phyloP scores from a whole-genome alignment of 1,140 invertebrate genomes.

The Coelopa frigida region DNA sequence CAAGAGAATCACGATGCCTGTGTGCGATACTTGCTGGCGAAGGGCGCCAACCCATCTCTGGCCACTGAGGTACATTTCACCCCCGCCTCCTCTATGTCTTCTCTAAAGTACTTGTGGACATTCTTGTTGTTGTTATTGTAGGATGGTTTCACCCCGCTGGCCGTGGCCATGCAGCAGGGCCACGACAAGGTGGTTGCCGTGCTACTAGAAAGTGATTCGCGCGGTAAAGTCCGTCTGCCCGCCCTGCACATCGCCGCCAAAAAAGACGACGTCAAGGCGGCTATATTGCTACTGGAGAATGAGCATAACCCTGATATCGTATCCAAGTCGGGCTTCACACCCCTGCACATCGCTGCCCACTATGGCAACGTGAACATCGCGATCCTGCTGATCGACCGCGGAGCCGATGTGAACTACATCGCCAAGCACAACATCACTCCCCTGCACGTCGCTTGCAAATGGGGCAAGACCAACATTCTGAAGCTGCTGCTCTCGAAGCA shows the following conservation, averaged over 20 bases:
- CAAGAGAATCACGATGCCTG: constrained; percentile 97
- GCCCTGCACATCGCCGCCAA: constrained; percentile 98
- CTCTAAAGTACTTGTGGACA: neutral
- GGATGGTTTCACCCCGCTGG: constrained; percentile 97
- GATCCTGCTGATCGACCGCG: constrained; percentile 77
- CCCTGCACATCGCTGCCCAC: constrained; percentile 95
- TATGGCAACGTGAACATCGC: constrained; percentile 97
- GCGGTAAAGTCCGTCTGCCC: constrained; percentile 82
- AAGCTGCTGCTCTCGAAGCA: constrained; percentile 72
- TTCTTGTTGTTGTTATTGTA: constrained; percentile 37
- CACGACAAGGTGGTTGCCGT: constrained; percentile 97
- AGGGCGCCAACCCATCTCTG: constrained; percentile 92
- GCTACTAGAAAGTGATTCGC: constrained; percentile 88
- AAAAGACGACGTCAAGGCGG: constrained; percentile 97
- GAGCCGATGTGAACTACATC: constrained; percentile 90
- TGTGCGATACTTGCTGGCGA: constrained; percentile 84
- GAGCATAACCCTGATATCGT: constrained; percentile 93
- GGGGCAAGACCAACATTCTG: constrained; percentile 60
- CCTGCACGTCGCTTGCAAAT: constrained; percentile 68
- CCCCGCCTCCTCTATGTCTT: neutral
- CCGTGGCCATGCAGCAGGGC: constrained; percentile 97
- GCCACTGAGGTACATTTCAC: constrained; percentile 79
- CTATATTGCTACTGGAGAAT: constrained; percentile 83
- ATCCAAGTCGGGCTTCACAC: constrained; percentile 96
- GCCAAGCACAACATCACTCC: constrained; percentile 94